Base-by-base conservation (phyloP, 1,140 invertebrate species). In the Platorchestia sp. region DNA sequence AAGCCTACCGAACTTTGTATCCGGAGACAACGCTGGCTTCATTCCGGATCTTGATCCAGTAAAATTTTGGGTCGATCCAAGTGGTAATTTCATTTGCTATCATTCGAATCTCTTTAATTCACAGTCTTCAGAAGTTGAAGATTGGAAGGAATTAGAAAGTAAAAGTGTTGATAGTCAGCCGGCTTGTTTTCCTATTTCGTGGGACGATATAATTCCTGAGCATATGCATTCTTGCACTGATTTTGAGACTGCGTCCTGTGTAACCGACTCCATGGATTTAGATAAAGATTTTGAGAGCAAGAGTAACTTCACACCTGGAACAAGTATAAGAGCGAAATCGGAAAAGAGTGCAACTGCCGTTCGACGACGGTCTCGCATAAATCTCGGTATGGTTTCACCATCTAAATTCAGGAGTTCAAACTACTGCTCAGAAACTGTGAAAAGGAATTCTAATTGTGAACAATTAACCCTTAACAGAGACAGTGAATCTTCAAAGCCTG, bases 51-150 rank as follows among this genome's bases (percentile, higher is more conserved):
- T 6, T 27, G 91, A 93, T 1, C 91, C 91, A n/a, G 45, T 93
- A 7, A 93, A 93, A 93, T 93, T 93, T 93, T 93, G 91, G 91
- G 40, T 93, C 44, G 91, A 93, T 47, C 36, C 91, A 19, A 44
- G 91, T 45, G 91, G 91, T n/a, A 93, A 93, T 93, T 93, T 93
- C 45, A 93, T 93, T 41, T 93, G 91, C 44, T 93, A 44, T 47
- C 91, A 93, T 22, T 93, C 91, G 10, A 36, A 93, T 47, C 45
- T 47, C 36, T 44, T 93, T 45, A 93, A 93, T 44, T 93, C 44
- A n/a, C 91, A 45, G 10, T 93, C 44, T 93, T 45, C 43, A 45
- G 91, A 47, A 40, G 16, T n/a, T 19, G 91, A 93, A 93, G 91
- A 93, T 45, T 93, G 43, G 91, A 47, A 36, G 0, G 44, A 93